phyloP scores from a whole-genome alignment of 2,797 vertebrate species.

The Alosa sapidissima region DNA sequence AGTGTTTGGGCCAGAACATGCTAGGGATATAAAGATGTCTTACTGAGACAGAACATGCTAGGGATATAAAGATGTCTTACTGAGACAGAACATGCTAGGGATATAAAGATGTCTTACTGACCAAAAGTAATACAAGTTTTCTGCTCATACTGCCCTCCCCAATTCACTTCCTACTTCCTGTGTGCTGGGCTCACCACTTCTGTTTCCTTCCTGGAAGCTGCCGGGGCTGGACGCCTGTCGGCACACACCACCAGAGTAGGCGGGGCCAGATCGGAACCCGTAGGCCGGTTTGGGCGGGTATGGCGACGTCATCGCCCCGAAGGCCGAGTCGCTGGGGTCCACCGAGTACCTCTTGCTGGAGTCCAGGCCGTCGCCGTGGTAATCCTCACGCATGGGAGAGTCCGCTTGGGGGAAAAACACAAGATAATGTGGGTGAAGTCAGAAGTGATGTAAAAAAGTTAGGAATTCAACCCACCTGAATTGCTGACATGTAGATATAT shows the following conservation, averaged over 20 bases:
- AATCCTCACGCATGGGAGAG: slow-evolving; percentile 80
- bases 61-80: no score
- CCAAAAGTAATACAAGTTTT: not conserved
- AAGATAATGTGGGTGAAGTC: not conserved
- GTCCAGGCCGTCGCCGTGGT: slow-evolving; percentile 72
- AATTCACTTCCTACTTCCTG: not conserved
- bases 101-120: not conserved
- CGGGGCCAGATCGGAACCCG: slow-evolving; percentile 71
- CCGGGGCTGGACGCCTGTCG: slow-evolving; percentile 82
- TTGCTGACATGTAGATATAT: no score
- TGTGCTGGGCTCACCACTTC: slow-evolving; percentile 79
- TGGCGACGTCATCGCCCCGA: slow-evolving; percentile 72
- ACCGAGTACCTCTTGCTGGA: slow-evolving; percentile 74
- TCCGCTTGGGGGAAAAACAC: slow-evolving; percentile 64
- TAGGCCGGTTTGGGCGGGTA: slow-evolving; percentile 71
- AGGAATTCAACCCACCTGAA: no score
- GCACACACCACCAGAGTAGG: slow-evolving; percentile 65
- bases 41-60: no score
- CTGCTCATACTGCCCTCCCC: not conserved
- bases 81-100: no score
- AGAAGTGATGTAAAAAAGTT: no score
- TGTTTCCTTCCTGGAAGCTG: slow-evolving; percentile 82
- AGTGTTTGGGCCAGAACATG: no score
- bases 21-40: no score
- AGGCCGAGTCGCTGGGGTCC: slow-evolving; percentile 79